Base-by-base conservation (phyloP, 2,888 invertebrate species). In the Exocentrus adspersus region DNA sequence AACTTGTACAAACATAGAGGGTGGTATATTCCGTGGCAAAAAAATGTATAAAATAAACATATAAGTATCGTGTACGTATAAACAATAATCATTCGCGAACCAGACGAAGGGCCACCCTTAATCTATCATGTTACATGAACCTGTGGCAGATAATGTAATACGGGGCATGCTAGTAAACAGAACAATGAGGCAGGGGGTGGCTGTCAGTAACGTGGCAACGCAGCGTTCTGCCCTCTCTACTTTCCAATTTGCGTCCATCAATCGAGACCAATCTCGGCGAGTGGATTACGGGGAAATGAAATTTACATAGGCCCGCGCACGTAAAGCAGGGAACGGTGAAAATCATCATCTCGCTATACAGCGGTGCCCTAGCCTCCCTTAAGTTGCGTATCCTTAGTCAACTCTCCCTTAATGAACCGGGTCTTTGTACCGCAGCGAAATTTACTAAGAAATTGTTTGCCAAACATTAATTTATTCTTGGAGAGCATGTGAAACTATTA, bases 211-310 rank as follows among this genome's bases (percentile, higher is more conserved):
- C 71, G 71, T 70, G 76, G 75, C 77, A 77, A 74, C 75, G 70
- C 64, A 66, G 76, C 70, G 68, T 63, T 56, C 72, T 75, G 77
- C 78, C 78, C 79, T 78, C 78, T 77, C 79, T 77, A 79, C 80
- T 87, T 88, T 87, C 87, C 88, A 88, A 88, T 88, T 88, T 87
- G 84, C 86, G 86, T 86, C 87, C 87, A 88, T 88, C 88, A 88
- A 88, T 88, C 87, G 87, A 85, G 85, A 85, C 86, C 87, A 87
- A 88, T 88, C 87, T 86, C 87, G 82, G 85, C 86, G 87, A 88
- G 87, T 88, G 87, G 88, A 88, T 88, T 88, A 88, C 87, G 82
- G 82, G 83, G 84, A 87, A 88, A 88, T 87, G 87, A 86, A 87
- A 88, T 88, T 88, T 88, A 87, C 88, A 88, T 88, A 87, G 87